These are phyloP conservation scores for Papilio protenor DNA, from an alignment of 2,888 invertebrate species.

Conservation along the genomic window DNA sequence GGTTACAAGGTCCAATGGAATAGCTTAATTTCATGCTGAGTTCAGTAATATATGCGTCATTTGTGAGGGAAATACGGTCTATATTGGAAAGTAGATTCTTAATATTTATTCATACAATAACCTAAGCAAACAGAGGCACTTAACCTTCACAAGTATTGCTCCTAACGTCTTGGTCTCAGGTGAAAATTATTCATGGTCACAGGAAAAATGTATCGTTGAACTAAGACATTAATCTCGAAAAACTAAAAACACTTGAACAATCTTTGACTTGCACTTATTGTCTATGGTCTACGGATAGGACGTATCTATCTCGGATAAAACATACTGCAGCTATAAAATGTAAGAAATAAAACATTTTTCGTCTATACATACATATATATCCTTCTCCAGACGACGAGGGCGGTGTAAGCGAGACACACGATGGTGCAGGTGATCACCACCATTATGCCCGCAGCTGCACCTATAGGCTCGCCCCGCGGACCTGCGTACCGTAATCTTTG, in stretches of 20 bases:
- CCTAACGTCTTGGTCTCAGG: neutral
- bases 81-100: neutral
- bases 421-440: slow-evolving; percentile 73
- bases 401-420: slow-evolving; percentile 72
- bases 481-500: slow-evolving; percentile 55
- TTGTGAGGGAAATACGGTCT: neutral
- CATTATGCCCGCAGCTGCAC: slow-evolving; percentile 76
- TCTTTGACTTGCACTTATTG: too few relatives aligned
- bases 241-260: too few relatives aligned
- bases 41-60: slow-evolving; percentile 14
- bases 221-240: neutral
- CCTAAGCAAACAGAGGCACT: neutral
- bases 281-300: neutral
- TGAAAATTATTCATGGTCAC: neutral
- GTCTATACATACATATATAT: slow-evolving; percentile 73
- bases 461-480: slow-evolving; percentile 64
- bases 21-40: slow-evolving; percentile 25
- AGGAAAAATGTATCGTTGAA: neutral
- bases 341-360: neutral
- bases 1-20: slow-evolving; percentile 11
- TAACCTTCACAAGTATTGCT: neutral
- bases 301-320: neutral
- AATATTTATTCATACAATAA: neutral
- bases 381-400: slow-evolving; percentile 75
- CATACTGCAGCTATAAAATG: neutral